Evolutionary conservation across 2,113 vertebrate genomes (phyloP).

Genomic region (Bungarus multicinctus): DNA sequence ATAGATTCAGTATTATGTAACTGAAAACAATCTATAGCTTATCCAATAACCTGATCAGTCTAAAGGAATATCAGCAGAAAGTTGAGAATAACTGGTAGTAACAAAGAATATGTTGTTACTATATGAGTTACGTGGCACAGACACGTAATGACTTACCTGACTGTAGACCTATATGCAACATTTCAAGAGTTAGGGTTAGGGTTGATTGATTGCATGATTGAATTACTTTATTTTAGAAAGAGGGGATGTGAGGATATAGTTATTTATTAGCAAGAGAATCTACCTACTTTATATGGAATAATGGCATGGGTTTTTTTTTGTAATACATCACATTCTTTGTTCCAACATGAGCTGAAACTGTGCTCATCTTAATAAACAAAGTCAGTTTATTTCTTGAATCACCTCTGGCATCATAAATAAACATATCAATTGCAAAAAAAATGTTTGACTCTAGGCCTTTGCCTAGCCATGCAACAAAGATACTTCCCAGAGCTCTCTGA

Average conservation of each 20-base stretch:
- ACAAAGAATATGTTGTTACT: background rate
- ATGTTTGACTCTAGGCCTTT: background rate
- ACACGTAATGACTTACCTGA: background rate
- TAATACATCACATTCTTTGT: background rate
- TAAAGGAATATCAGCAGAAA: background rate
- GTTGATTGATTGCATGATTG: background rate
- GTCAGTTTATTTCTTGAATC: background rate
- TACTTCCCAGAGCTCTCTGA: background rate
- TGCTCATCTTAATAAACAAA: background rate
- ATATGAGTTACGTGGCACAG: background rate
- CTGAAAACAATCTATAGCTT: background rate
- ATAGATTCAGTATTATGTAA: background rate
- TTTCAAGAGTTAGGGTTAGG: background rate
- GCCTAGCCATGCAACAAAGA: background rate
- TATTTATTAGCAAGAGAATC: background rate
- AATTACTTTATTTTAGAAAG: background rate
- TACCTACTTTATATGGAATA: background rate
- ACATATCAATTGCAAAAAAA: background rate
- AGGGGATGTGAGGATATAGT: background rate
- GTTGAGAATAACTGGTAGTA: background rate
- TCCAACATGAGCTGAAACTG: background rate
- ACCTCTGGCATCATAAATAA: background rate
- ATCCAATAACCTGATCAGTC: background rate
- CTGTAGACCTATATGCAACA: background rate
- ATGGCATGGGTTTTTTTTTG: background rate